phyloP scores from a whole-genome alignment of 2,888 invertebrate species.

The Melinaea menophilus region DNA sequence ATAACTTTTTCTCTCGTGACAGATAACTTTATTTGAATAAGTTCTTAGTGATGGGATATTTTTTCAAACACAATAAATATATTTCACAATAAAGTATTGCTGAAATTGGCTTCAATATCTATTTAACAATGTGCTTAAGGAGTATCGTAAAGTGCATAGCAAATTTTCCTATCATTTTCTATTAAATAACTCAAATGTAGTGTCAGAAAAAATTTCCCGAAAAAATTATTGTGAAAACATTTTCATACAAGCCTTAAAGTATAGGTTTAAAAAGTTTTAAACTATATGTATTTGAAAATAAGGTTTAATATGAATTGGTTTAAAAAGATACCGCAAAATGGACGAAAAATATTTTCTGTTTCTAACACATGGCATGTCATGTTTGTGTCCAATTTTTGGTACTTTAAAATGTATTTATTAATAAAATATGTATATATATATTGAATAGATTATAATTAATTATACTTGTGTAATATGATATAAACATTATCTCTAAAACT shows the following conservation, averaged over 20 bases:
- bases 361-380: constrained; percentile 15
- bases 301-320: constrained; percentile 5
- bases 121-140: neutral
- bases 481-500: neutral
- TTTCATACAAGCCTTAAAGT: constrained; percentile 5
- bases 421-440: no score
- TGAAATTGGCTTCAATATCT: neutral
- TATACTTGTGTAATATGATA: no score
- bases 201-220: constrained; percentile 27
- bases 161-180: constrained; percentile 22
- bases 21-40: no score
- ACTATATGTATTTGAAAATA: neutral
- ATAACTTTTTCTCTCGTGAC: no score
- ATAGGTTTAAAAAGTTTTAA: constrained; percentile 6
- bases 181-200: constrained; percentile 18
- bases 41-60: no score
- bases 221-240: constrained; percentile 24
- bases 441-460: no score
- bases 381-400: constrained; percentile 15
- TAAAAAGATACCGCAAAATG: constrained; percentile 8
- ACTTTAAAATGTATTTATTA: neutral
- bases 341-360: constrained; percentile 20
- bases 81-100: neutral
- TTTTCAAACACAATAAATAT: neutral
- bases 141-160: constrained; percentile 12